Evolutionary conservation across 92 coral and sea anemone species (phyloP).

Genomic region (Epizoanthus illoricatus): DNA sequence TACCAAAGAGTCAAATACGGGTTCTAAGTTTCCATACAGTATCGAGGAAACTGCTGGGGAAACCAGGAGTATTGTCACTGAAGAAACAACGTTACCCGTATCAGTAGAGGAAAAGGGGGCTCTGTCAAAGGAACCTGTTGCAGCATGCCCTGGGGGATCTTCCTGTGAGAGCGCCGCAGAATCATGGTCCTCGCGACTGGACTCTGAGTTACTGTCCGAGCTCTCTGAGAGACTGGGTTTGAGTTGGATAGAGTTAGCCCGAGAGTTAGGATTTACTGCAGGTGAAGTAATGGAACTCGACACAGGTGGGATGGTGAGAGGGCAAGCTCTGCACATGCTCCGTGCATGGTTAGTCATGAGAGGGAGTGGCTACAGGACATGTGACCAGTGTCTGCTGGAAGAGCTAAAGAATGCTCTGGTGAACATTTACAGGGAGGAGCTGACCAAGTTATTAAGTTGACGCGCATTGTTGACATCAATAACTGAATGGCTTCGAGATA

Average conservation of each 20-base stretch:
- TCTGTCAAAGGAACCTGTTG: neutral
- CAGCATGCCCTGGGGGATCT: neutral
- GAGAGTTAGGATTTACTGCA: constrained; percentile 21
- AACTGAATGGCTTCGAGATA: no score
- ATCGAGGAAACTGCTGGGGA: constrained; percentile 22
- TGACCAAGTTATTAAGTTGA: constrained; percentile 2
- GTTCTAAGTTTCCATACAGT: constrained; percentile 1
- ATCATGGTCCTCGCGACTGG: neutral
- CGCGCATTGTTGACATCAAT: no score
- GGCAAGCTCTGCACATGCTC: constrained; percentile 34
- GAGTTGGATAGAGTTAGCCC: constrained; percentile 36
- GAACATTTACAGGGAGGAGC: constrained; percentile 16
- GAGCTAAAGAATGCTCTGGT: constrained; percentile 20
- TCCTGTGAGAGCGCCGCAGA: neutral
- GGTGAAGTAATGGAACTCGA: constrained; percentile 6
- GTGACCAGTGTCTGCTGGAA: neutral
- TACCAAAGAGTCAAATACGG: neutral
- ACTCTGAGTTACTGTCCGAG: constrained; percentile 4
- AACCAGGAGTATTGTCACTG: neutral
- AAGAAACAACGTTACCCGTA: neutral
- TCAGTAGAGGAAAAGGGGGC: constrained; percentile 8
- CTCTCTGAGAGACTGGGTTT: constrained; percentile 32
- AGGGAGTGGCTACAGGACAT: neutral
- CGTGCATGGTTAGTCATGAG: constrained; percentile 4
- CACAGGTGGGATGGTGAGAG: constrained; percentile 6